Conservation (phyloP, 2,113 vertebrate species). For the Deroptyus accipitrinus region DNA sequence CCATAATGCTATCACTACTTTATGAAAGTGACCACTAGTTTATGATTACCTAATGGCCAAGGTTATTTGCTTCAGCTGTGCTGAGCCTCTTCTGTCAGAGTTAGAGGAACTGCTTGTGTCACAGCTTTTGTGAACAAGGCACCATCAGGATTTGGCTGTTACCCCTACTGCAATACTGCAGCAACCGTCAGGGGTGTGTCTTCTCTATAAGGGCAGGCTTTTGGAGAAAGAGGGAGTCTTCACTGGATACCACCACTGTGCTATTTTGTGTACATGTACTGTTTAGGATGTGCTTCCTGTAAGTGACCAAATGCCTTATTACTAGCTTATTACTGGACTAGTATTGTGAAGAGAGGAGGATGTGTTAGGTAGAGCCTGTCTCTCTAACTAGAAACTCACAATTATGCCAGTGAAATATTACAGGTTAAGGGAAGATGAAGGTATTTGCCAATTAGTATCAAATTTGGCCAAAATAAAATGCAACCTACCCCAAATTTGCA, state of each 20-base stretch:
- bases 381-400: background rate
- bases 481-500: background rate
- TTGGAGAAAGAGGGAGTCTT: background rate
- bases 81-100: accelerated
- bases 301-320: no score
- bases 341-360: background rate
- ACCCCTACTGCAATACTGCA: background rate
- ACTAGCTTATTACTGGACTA: background rate
- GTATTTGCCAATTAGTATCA: accelerated
- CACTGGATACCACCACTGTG: background rate
- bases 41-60: background rate
- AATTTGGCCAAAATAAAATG: background rate
- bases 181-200: background rate
- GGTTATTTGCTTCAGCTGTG: background rate
- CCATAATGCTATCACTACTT: background rate
- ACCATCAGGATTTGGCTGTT: accelerated
- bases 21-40: background rate
- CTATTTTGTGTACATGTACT: background rate
- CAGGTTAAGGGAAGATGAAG: background rate
- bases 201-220: background rate
- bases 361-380: accelerated
- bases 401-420: background rate
- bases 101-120: background rate
- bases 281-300: background rate
- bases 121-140: background rate